phyloP scores from a whole-genome alignment of 2,113 vertebrate species.

The Oreochromis tanganicae region DNA sequence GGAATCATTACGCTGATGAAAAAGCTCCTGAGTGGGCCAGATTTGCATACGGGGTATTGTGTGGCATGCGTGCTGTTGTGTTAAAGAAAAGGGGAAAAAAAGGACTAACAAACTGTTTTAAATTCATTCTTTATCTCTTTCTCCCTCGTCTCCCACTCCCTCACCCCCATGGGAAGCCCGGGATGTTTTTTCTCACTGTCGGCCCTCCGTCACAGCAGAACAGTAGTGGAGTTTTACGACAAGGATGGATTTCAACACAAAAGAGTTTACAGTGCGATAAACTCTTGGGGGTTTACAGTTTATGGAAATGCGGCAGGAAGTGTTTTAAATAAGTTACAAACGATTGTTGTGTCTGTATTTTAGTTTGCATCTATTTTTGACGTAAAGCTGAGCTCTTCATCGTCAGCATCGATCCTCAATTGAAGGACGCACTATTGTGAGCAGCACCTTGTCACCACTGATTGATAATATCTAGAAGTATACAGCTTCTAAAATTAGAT shows the following conservation, averaged over 20 bases:
- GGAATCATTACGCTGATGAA: conserved; percentile 70
- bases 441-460: neutral
- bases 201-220: conserved; percentile 5
- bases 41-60: conserved; percentile 67
- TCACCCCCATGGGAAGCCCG: conserved; percentile 12
- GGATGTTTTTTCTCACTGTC: neutral
- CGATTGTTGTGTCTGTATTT: neutral
- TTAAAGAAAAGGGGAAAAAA: neutral
- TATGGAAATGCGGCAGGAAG: conserved; percentile 4
- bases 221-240: neutral
- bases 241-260: neutral
- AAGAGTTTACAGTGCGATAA: neutral
- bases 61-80: neutral
- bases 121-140: conserved; percentile 48
- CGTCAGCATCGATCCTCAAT: neutral
- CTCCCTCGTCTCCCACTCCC: neutral
- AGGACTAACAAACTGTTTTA: conserved; percentile 56
- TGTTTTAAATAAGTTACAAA: neutral
- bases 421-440: neutral
- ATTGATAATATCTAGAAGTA: neutral
- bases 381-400: neutral
- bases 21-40: conserved; percentile 57
- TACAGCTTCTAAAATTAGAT: neutral
- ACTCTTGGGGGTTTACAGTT: neutral
- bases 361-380: neutral